These are phyloP conservation scores for Brenthis hecate DNA, from an alignment of 2,888 invertebrate genomes.

Conservation along the genomic window DNA sequence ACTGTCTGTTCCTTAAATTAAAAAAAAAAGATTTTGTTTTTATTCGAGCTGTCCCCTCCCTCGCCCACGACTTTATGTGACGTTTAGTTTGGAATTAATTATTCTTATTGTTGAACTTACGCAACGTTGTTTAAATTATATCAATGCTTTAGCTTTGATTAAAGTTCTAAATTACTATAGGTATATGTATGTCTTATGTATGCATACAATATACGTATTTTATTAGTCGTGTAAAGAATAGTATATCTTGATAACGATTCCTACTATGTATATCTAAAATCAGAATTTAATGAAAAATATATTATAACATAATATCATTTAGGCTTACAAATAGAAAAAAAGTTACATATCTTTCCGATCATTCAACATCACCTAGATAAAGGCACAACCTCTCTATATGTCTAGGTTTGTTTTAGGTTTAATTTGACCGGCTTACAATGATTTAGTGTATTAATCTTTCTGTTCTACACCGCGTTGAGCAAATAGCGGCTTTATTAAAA, in stretches of 20 bases:
- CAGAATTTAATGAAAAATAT: too few relatives aligned
- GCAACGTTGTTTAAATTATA: slow-evolving; percentile 76
- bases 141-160: slow-evolving; percentile 67
- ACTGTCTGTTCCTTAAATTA: slow-evolving; percentile 78
- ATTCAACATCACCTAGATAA: too few relatives aligned
- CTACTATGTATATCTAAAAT: too few relatives aligned
- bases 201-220: too few relatives aligned
- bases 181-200: neutral
- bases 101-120: slow-evolving; percentile 75
- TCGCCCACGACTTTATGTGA: slow-evolving; percentile 80
- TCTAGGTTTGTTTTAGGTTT: slow-evolving; percentile 41
- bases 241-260: too few relatives aligned
- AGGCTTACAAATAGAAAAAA: too few relatives aligned
- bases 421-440: slow-evolving; percentile 43
- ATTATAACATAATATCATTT: too few relatives aligned
- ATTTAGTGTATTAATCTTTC: slow-evolving; percentile 43
- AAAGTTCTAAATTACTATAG: slow-evolving; percentile 43
- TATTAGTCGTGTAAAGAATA: too few relatives aligned
- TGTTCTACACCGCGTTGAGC: slow-evolving; percentile 38
- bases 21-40: slow-evolving; percentile 73
- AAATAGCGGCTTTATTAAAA: slow-evolving; percentile 43
- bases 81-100: slow-evolving; percentile 77
- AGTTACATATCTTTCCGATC: too few relatives aligned
- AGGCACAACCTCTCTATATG: slow-evolving; percentile 20
- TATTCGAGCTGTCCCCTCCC: slow-evolving; percentile 59